A percentile compares a stretch with the other conserved stretches of the same genome.
These are phyloP conservation scores for Gonocerus acuteangulatus DNA, from an alignment of 2,888 invertebrate species.

Conservation along the genomic window DNA sequence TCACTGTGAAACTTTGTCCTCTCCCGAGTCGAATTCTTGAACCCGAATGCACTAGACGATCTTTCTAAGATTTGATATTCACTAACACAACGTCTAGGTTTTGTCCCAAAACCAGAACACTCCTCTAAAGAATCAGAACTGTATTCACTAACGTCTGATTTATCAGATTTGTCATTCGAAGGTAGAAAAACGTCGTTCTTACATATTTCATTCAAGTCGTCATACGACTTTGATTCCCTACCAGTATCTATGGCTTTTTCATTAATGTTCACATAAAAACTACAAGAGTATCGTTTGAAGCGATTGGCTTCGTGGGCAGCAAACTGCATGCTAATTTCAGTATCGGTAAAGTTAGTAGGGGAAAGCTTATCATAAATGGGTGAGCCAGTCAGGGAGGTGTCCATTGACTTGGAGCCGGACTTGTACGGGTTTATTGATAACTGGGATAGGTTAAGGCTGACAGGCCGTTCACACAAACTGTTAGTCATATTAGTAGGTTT, in stretches of 20 bases:
- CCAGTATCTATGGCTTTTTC: slow-evolving; percentile 32
- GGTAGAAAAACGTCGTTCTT: slow-evolving; percentile 30
- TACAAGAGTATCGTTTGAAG: slow-evolving; percentile 37
- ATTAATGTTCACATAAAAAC: slow-evolving; percentile 39
- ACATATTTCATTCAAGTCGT: slow-evolving; percentile 36
- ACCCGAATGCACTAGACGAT: slow-evolving; percentile 33
- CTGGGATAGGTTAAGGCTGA: slow-evolving; percentile 49
- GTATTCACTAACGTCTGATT: slow-evolving; percentile 51
- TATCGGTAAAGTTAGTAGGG: slow-evolving; percentile 44
- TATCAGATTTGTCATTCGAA: slow-evolving; percentile 24
- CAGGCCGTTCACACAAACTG: slow-evolving; percentile 45
- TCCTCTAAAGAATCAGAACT: slow-evolving; percentile 74
- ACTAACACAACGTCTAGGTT: slow-evolving; percentile 60
- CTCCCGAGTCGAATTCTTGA: slow-evolving; percentile 32
- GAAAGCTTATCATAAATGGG: slow-evolving; percentile 70
- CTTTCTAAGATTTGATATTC: slow-evolving; percentile 61
- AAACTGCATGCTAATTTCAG: slow-evolving; percentile 36
- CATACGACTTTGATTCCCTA: slow-evolving; percentile 36
- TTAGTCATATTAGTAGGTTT: slow-evolving; percentile 26
- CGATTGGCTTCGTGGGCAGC: slow-evolving; percentile 29
- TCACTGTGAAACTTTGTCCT: slow-evolving; percentile 39
- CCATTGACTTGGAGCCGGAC: slow-evolving; percentile 42
- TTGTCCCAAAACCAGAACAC: slow-evolving; percentile 44
- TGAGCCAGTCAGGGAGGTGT: slow-evolving; percentile 65
- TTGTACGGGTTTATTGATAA: slow-evolving; percentile 38